Evolutionary conservation across 2,113 vertebrate species (phyloP), one percentile per base, ranked within the genome.

Genomic region (Entomyzon cyanotis): DNA sequence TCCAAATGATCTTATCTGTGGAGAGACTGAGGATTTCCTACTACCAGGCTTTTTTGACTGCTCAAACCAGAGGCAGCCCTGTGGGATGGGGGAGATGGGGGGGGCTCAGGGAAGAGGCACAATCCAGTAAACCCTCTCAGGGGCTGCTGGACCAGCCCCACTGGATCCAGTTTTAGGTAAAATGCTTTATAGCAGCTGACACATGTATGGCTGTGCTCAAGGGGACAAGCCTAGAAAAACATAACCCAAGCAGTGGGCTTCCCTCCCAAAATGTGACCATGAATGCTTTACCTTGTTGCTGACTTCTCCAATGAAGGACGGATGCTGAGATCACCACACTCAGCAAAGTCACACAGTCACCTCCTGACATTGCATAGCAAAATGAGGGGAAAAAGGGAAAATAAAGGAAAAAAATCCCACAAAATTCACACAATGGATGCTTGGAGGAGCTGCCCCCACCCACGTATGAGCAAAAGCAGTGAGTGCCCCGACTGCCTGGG

Each of bases 1-100:
- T 94, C 93, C 81, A 89, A 85, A 73, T 25, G 93, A 95, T 96
- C 65, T 85, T 95, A 94, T 96, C 94, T 85, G 65, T 1, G 7
- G 33, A 76, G 73, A 94, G 65, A 84, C 41, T 5, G 53, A 91
- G 89, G 46, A 96, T 89, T 92, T 87, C 89, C 91, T 78, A 91
- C 49, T 2, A 7, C 30, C 62, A 52, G 78, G 42, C 55, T 2
- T 62, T 81, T 84, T 21, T 2, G 1, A 6, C 42, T 63, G 33
- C 15, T 86, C 44, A 42, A 27, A 59, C 13, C 69, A 73, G 77
- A 50, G 85, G 60, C 28, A 59, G 58, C 63, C 25, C 25, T 0
- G 0, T 1, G 8, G 31, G 52, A 50, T 20, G 28, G 47, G 56
- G 69, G 39, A 39, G 39, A 39, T 39, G 39, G 11, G 39, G 39